Percentiles rank a stretch among this genome's conserved stretches.
These are phyloP conservation scores for Drosophila parabipectinata DNA, from an alignment of 1,140 invertebrate species.

Conservation along the genomic window DNA sequence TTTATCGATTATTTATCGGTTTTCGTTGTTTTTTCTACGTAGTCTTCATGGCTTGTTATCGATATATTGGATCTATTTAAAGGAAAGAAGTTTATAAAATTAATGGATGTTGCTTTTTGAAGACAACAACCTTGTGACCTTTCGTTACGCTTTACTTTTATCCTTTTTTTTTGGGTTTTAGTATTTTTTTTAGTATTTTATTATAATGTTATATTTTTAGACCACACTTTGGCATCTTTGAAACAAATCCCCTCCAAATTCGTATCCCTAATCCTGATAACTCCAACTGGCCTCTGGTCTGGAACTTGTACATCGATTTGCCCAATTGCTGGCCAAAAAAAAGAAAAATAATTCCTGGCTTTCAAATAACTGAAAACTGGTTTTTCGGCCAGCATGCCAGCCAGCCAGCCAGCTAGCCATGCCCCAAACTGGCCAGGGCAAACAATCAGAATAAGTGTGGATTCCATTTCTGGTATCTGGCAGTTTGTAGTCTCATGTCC, in stretches of 20 bases:
- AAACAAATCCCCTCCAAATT: too few relatives aligned
- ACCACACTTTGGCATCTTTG: too few relatives aligned
- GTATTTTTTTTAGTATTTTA: background rate
- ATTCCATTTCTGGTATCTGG: constrained; percentile 39
- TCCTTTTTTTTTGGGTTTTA: background rate
- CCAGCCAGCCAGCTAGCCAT: too few relatives aligned
- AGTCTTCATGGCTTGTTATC: constrained; percentile 25
- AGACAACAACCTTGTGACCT: constrained; percentile 40
- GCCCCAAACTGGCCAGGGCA: constrained; percentile 14
- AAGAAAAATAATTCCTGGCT: constrained; percentile 34
- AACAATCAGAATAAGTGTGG: constrained; percentile 75
- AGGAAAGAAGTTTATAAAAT: constrained; percentile 21
- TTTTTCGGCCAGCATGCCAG: constrained; percentile 10
- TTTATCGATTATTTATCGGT: background rate
- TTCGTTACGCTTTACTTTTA: constrained; percentile 31
- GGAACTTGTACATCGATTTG: constrained; percentile 30
- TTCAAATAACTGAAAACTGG: constrained; percentile 44
- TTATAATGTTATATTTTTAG: too few relatives aligned
- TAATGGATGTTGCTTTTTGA: constrained; percentile 19
- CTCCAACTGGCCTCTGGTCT: background rate
- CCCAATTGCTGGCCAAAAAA: constrained; percentile 30
- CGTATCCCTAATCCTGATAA: background rate
- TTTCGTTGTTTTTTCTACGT: background rate
- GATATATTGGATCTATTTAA: constrained; percentile 16
- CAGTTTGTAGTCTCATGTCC: constrained; percentile 45